A percentile compares a stretch with the other conserved stretches of the same genome.
Conservation (phyloP, 1,140 invertebrate genomes). For the Neodiprion lecontei region DNA sequence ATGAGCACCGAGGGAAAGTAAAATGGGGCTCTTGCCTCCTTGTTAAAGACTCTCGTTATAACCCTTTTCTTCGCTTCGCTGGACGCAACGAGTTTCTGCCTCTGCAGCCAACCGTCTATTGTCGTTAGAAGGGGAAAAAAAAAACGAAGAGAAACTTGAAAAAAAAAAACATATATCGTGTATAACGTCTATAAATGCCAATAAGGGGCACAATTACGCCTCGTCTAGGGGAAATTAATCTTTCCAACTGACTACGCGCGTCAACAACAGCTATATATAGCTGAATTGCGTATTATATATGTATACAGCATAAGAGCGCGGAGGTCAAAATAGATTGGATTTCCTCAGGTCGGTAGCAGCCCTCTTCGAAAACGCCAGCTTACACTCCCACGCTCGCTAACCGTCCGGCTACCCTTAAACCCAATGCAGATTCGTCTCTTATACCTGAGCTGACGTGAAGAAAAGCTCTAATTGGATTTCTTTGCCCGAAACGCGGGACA, state of each 20-base stretch:
- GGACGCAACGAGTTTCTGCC: conserved; percentile 38
- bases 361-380: no score
- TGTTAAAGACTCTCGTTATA: conserved; percentile 33
- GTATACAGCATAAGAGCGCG: no score
- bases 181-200: not conserved
- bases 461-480: not conserved
- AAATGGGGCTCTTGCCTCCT: conserved; percentile 26
- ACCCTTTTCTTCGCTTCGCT: conserved; percentile 28
- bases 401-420: not conserved
- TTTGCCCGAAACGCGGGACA: not conserved
- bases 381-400: no score
- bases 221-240: not conserved
- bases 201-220: not conserved
- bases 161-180: not conserved
- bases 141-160: not conserved
- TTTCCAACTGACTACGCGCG: not conserved
- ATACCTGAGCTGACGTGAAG: not conserved
- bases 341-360: no score
- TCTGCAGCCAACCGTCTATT: not conserved
- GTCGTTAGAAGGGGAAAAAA: not conserved
- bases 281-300: no score
- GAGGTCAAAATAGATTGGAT: no score
- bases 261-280: not conserved
- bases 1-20: conserved; percentile 29
- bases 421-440: not conserved